Conservation (phyloP, 2,113 vertebrate species). For the Percopsis transmontana region DNA sequence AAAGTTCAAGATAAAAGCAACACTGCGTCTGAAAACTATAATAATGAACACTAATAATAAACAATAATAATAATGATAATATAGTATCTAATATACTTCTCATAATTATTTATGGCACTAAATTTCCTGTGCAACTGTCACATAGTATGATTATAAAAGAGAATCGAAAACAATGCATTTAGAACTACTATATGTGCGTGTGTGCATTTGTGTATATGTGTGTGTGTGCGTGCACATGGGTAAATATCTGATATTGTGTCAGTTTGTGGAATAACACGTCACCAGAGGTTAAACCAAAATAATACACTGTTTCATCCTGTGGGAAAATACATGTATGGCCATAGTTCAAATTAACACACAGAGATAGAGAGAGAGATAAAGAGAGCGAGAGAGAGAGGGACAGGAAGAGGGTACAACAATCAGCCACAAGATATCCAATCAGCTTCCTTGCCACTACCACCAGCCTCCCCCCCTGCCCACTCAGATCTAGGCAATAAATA, state of each 20-base stretch:
- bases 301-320: conserved; percentile 46
- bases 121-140: conserved; percentile 65
- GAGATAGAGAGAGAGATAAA: not conserved
- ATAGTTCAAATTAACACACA: conserved; percentile 20
- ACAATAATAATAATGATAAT: conserved; percentile 54
- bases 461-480: conserved; percentile 20
- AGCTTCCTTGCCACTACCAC: conserved; percentile 35
- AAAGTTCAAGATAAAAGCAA: conserved; percentile 70
- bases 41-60: conserved; percentile 44
- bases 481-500: conserved; percentile 43
- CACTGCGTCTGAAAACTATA: conserved; percentile 64
- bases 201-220: conserved; percentile 10
- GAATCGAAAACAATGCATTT: conserved; percentile 47
- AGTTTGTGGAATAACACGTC: conserved; percentile 48
- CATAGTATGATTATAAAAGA: conserved; percentile 44
- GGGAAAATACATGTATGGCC: conserved; percentile 46
- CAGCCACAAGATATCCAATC: conserved; percentile 26
- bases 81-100: conserved; percentile 45
- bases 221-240: conserved; percentile 34
- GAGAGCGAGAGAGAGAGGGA: conserved; percentile 26
- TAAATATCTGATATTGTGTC: not conserved
- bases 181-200: conserved; percentile 21
- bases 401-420: conserved; percentile 18
- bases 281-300: conserved; percentile 52
- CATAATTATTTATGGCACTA: conserved; percentile 66